A percentile compares a stretch with the other conserved stretches of the same genome.
phyloP scores from a whole-genome alignment of 2,113 vertebrate species.

The Stictonetta naevosa region DNA sequence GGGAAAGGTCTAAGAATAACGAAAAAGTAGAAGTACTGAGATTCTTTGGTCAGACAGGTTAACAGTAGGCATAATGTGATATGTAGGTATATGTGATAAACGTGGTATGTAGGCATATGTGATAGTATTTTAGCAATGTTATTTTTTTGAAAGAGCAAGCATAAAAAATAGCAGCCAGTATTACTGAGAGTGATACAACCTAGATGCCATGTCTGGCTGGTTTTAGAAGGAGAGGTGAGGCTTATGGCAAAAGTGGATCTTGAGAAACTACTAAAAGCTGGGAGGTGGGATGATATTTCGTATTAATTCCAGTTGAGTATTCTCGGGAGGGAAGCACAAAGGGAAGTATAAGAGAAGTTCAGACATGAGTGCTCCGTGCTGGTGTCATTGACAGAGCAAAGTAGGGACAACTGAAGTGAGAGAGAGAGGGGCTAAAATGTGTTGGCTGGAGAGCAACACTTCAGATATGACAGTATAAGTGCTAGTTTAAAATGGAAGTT shows the following conservation, averaged over 20 bases:
- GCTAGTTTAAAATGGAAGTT: constrained; percentile 36
- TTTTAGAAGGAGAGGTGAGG: background rate
- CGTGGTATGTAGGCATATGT: background rate
- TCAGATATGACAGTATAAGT: constrained; percentile 47
- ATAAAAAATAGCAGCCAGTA: background rate
- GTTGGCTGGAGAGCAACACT: constrained; percentile 46
- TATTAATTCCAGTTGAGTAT: constrained; percentile 35
- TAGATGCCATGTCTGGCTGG: background rate
- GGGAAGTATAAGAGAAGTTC: constrained; percentile 1
- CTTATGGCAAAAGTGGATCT: background rate
- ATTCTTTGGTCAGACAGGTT: background rate
- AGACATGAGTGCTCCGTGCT: background rate
- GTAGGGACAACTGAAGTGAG: constrained; percentile 35
- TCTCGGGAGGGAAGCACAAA: background rate
- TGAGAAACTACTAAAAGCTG: background rate
- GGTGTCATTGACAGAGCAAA: constrained; percentile 3
- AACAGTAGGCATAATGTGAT: background rate
- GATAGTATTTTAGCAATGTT: background rate
- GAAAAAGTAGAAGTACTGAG: background rate
- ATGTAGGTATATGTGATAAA: background rate
- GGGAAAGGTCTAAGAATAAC: background rate
- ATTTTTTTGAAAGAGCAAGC: background rate
- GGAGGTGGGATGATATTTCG: background rate
- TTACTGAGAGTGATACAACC: background rate
- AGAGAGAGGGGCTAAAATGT: constrained; percentile 47